A percentile compares a stretch with the other conserved stretches of the same genome.
phyloP scores from a whole-genome alignment of 2,888 invertebrate genomes.

The Opisthograptis luteolata region DNA sequence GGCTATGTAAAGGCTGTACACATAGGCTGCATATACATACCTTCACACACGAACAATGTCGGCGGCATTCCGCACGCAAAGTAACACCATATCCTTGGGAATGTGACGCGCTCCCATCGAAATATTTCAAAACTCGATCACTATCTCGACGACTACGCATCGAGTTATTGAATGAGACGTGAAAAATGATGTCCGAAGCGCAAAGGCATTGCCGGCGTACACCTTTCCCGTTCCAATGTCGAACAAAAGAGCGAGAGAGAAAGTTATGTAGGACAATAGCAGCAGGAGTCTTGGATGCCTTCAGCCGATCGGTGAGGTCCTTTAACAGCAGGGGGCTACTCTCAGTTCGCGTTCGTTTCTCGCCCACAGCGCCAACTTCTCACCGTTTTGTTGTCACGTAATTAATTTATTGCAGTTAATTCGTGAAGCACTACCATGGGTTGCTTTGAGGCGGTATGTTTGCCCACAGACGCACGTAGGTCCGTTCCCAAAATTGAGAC shows the following conservation, averaged over 20 bases:
- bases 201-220: conserved; percentile 76
- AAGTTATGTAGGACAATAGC: conserved; percentile 73
- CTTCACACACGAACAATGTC: conserved; percentile 24
- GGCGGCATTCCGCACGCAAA: conserved; percentile 78
- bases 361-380: conserved; percentile 68
- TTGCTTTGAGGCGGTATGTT: conserved; percentile 72
- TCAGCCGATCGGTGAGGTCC: conserved; percentile 68
- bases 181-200: conserved; percentile 80
- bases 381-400: conserved; percentile 78
- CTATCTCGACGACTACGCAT: conserved; percentile 79
- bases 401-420: conserved; percentile 80
- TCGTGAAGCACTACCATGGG: conserved; percentile 60
- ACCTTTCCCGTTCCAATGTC: conserved; percentile 50
- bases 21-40: background rate
- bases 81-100: conserved; percentile 84
- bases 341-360: conserved; percentile 51
- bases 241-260: conserved; percentile 52
- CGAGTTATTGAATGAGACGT: conserved; percentile 84
- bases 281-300: conserved; percentile 61
- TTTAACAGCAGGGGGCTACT: conserved; percentile 68
- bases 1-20: background rate
- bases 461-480: conserved; percentile 69
- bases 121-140: conserved; percentile 82
- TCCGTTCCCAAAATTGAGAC: conserved; percentile 78
- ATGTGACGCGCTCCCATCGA: conserved; percentile 76